A percentile compares a stretch with the other conserved stretches of the same genome.
These are phyloP conservation scores for Philhelius pedissequus DNA, from an alignment of 2,888 invertebrate genomes.

Conservation along the genomic window DNA sequence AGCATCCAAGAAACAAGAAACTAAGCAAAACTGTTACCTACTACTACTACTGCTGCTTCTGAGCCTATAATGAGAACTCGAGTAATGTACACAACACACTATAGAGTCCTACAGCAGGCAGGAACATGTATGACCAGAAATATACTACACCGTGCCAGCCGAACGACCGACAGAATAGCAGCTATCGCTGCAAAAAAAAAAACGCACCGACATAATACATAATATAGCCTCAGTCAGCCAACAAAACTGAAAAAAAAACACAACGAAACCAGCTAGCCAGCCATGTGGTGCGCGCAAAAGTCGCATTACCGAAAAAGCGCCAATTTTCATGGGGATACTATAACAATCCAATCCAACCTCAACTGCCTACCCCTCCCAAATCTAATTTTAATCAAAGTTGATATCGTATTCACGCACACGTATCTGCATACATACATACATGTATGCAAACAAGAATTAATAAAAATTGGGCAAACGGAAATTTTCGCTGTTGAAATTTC, in stretches of 20 bases:
- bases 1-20: conserved; percentile 58
- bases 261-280: neutral
- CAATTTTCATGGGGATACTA: conserved; percentile 25
- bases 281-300: conserved; percentile 54
- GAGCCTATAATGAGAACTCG: conserved; percentile 42
- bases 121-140: conserved; percentile 32
- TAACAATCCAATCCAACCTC: neutral
- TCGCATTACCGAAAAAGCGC: conserved; percentile 55
- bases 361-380: conserved; percentile 10
- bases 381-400: conserved; percentile 65
- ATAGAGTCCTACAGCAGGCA: neutral
- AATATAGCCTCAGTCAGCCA: neutral
- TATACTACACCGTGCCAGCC: conserved; percentile 19
- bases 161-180: conserved; percentile 21
- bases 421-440: neutral
- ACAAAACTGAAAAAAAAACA: neutral
- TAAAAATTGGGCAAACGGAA: conserved; percentile 28
- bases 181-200: conserved; percentile 11
- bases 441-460: conserved; percentile 4
- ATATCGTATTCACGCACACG: conserved; percentile 37
- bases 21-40: conserved; percentile 1
- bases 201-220: neutral
- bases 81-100: conserved; percentile 14
- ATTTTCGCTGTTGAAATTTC: conserved; percentile 17
- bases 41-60: neutral